Evolutionary conservation across 2,888 invertebrate species (phyloP).

Genomic region (Papilio protenor): DNA sequence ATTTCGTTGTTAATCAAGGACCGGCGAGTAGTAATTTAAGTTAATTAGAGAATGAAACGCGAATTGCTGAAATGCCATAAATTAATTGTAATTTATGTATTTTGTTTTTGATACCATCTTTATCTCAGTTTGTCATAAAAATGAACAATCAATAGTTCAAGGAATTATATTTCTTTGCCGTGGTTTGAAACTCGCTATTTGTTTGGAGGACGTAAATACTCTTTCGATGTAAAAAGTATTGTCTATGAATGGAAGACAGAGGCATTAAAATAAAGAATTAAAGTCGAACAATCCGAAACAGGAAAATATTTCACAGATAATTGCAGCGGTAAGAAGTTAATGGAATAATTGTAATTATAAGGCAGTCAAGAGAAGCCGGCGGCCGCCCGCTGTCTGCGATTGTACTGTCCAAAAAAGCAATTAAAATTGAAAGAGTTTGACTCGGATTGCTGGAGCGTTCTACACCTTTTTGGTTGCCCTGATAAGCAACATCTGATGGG

Average conservation of each 20-base stretch:
- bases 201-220: background rate
- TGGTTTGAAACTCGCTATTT: background rate
- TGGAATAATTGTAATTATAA: conserved; percentile 83
- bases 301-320: conserved; percentile 74
- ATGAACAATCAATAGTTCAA: background rate
- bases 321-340: conserved; percentile 78
- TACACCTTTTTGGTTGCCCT: conserved; percentile 50
- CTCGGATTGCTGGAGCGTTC: conserved; percentile 64
- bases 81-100: background rate
- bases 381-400: conserved; percentile 80
- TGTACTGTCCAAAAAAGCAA: conserved; percentile 80
- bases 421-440: conserved; percentile 70
- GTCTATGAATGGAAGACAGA: conserved; percentile 26
- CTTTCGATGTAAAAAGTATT: background rate
- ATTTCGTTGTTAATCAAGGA: conserved; percentile 12
- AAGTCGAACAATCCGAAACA: conserved; percentile 59
- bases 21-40: conserved; percentile 22
- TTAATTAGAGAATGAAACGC: background rate
- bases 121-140: background rate
- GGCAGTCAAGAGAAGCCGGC: conserved; percentile 73
- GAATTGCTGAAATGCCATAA: conserved; percentile 2
- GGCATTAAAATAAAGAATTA: conserved; percentile 51
- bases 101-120: background rate
- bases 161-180: background rate
- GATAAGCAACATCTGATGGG: conserved; percentile 58